These are phyloP conservation scores for Psittacula derbiana DNA, from an alignment of 2,797 vertebrate species.

Conservation along the genomic window DNA sequence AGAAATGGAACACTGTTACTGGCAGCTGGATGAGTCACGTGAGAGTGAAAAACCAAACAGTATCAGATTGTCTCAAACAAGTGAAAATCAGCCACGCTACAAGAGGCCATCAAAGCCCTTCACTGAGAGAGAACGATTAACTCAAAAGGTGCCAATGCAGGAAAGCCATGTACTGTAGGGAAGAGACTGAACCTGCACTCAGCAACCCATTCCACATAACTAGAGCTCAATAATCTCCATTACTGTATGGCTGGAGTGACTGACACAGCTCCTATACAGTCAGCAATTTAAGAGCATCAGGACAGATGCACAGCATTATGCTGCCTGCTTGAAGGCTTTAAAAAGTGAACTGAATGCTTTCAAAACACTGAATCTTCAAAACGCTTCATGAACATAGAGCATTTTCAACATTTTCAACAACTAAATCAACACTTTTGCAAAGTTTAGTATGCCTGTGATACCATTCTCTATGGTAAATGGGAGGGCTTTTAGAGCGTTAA, in stretches of 20 bases:
- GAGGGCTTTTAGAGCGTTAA: neutral
- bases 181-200: neutral
- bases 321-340: neutral
- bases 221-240: neutral
- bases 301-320: neutral
- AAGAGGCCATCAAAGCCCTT: conserved; percentile 1
- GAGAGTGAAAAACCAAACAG: conserved; percentile 48
- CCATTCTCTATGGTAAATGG: neutral
- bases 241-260: neutral
- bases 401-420: neutral
- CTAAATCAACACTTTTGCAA: neutral
- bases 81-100: neutral
- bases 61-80: conserved; percentile 54
- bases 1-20: conserved; percentile 48
- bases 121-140: conserved; percentile 5
- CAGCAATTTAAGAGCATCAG: neutral
- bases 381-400: neutral
- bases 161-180: neutral
- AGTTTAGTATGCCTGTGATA: neutral
- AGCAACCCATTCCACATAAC: neutral
- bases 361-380: neutral
- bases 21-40: conserved; percentile 50
- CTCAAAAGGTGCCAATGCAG: neutral
- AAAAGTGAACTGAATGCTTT: neutral
- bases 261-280: neutral